These are phyloP conservation scores for Linyphia triangularis DNA, from an alignment of 2,888 invertebrate species.

Conservation along the genomic window DNA sequence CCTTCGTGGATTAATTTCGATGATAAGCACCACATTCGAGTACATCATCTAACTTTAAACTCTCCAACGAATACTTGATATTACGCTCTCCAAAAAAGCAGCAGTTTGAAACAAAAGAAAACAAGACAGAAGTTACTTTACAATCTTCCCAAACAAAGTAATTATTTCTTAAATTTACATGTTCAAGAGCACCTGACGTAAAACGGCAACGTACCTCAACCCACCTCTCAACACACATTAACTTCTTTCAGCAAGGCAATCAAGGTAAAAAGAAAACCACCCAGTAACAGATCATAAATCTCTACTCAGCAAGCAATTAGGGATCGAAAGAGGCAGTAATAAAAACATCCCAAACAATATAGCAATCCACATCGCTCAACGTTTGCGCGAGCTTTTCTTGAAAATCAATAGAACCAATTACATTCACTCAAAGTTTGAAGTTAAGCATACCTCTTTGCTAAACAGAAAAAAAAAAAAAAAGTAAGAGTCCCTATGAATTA, in stretches of 20 bases:
- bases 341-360: slow-evolving; percentile 63
- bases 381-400: slow-evolving; percentile 12
- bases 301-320: slow-evolving; percentile 47
- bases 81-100: no score
- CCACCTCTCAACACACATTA: neutral
- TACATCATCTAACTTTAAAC: no score
- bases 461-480: slow-evolving; percentile 15
- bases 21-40: no score
- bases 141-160: neutral
- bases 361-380: slow-evolving; percentile 11
- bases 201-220: neutral
- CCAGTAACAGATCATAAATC: slow-evolving; percentile 44
- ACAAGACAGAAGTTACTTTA: neutral
- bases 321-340: slow-evolving; percentile 25
- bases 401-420: slow-evolving; percentile 56
- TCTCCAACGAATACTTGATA: no score
- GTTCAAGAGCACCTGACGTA: neutral
- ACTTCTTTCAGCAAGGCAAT: neutral
- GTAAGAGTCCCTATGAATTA: slow-evolving; percentile 38
- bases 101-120: no score
- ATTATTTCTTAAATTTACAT: neutral
- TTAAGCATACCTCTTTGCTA: neutral
- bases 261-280: neutral
- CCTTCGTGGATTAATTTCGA: no score
- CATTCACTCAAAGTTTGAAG: slow-evolving; percentile 6